phyloP scores from a whole-genome alignment of 2,797 vertebrate species.

The Lutra lutra region DNA sequence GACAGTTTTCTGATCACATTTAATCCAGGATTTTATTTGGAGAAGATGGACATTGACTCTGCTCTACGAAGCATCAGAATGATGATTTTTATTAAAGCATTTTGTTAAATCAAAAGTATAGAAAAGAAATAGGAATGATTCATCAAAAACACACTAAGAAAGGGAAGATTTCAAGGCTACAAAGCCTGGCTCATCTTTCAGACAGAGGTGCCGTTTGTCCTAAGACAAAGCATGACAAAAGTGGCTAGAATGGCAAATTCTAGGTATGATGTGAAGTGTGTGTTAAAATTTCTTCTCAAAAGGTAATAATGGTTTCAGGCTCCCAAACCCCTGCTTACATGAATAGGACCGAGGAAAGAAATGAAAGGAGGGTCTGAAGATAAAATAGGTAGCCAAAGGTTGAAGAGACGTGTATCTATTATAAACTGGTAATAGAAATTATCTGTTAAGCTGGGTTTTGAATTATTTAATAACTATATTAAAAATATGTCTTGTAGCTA shows the following conservation, averaged over 20 bases:
- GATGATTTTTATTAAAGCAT: background rate
- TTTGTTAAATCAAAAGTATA: background rate
- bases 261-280: background rate
- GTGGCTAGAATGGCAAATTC: background rate
- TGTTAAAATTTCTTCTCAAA: slow-evolving; percentile 51
- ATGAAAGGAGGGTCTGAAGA: slow-evolving; percentile 9
- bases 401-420: background rate
- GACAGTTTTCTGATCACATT: slow-evolving; percentile 9
- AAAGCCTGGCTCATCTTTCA: background rate
- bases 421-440: background rate
- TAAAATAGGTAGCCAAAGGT: background rate
- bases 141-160: background rate
- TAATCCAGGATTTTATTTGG: slow-evolving; percentile 52
- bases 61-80: background rate
- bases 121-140: background rate
- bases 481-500: background rate
- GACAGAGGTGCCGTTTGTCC: background rate
- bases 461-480: slow-evolving; percentile 11
- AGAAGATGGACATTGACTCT: background rate
- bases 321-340: background rate
- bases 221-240: background rate
- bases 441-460: background rate
- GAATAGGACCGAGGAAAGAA: slow-evolving; percentile 26
- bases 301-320: background rate
- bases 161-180: background rate